A percentile compares a stretch with the other conserved stretches of the same genome.
phyloP scores from a whole-genome alignment of 2,888 invertebrate genomes.

The Itoplectis maculator region DNA sequence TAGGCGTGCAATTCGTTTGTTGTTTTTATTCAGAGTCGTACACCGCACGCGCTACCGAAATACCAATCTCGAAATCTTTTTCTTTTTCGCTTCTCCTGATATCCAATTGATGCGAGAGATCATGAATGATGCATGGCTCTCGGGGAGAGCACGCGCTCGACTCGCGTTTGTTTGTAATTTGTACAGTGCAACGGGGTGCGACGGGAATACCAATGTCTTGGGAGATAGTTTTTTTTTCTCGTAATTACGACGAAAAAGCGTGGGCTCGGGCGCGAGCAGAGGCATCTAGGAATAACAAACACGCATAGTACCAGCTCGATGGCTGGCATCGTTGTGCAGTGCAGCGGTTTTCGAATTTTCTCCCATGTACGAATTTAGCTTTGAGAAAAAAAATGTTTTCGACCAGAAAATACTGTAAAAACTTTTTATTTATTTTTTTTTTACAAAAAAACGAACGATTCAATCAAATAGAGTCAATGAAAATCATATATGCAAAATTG shows the following conservation, averaged over 20 bases:
- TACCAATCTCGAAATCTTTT: conserved; percentile 17
- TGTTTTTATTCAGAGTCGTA: conserved; percentile 17
- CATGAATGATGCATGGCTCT: conserved; percentile 51
- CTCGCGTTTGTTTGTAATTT: conserved; percentile 54
- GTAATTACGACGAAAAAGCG: conserved; percentile 49
- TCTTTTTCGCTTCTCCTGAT: background rate
- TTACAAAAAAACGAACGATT: background rate
- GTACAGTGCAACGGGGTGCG: conserved; percentile 11
- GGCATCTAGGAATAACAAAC: conserved; percentile 52
- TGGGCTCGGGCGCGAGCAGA: background rate
- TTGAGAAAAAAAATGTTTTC: background rate
- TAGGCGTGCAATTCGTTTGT: background rate
- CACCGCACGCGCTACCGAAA: conserved; percentile 20
- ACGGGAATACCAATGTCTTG: conserved; percentile 44
- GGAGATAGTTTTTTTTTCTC: conserved; percentile 42
- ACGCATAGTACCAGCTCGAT: conserved; percentile 1
- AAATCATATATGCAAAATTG: background rate
- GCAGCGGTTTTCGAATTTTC: background rate
- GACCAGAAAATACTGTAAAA: background rate
- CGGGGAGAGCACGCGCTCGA: conserved; percentile 44
- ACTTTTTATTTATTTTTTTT: background rate
- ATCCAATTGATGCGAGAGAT: conserved; percentile 41
- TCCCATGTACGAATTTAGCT: background rate
- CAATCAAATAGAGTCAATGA: background rate
- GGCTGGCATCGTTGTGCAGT: background rate